Base-by-base conservation (phyloP, 2,888 invertebrate species). In the Drosophila anomelani region DNA sequence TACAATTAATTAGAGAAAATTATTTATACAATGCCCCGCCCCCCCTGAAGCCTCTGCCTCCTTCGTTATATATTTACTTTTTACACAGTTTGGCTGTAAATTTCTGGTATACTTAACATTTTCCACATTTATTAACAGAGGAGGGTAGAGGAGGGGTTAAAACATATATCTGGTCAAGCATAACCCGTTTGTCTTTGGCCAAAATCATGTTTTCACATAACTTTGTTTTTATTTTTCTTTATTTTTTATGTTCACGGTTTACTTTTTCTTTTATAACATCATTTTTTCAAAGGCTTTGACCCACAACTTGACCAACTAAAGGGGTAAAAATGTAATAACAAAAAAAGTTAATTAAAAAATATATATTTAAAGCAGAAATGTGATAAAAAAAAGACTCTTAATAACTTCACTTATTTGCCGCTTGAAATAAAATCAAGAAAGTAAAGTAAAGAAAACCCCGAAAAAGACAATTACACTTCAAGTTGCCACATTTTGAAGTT, bases 1-100 rank as follows among this genome's bases (percentile, higher is more conserved):
- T 72, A 78, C 88, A 81, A 88, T 86, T 86, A 86, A 86, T 88
- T 86, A 85, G 84, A 88, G 89, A 86, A 68, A 86, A 86, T 81
- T 86, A 85, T 84, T 84, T 78, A 41, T 75, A 75, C 82, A 66
- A 72, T 70, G 62, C 58, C 54, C 46, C 15, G 55, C 34, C 20
- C 51, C 34, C 47, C 10, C 1, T n/a, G 2, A 20, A 20, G 44
- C 23, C 23, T 7, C 15, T 8, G 46, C 26, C 46, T n/a, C 39
- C 54, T 51, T 44, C 44, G 38, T 77, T 56, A 46, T 56, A 46
- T 63, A 49, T 70, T 69, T 69, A 63, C 60, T 38, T 74, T 55
- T 47, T 47, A 51, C 43, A 60, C 46, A 47, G 41, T 49, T 56
- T 58, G 47, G 68, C 73, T 60, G 63, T 85, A 85, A 82, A 85